These are phyloP conservation scores for Tenthredo livida DNA, from an alignment of 2,888 invertebrate genomes.

Conservation along the genomic window DNA sequence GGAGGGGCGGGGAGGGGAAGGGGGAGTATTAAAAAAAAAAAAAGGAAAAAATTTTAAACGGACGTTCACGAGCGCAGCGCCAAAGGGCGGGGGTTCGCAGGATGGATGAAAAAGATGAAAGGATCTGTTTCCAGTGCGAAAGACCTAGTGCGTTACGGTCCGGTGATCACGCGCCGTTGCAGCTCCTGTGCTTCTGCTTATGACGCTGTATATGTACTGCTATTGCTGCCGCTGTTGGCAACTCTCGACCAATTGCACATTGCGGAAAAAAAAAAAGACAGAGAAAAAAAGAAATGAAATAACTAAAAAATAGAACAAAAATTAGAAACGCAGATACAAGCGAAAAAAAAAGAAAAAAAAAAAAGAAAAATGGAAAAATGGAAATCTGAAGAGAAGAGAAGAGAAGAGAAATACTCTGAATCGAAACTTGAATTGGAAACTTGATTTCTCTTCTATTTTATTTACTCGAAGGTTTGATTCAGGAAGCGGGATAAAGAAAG, in stretches of 20 bases:
- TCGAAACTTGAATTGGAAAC: too few species aligned
- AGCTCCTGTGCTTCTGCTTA: neutral
- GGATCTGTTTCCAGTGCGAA: slow-evolving; percentile 13
- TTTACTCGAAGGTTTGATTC: too few species aligned
- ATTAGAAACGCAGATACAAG: neutral
- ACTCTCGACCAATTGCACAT: slow-evolving; percentile 50
- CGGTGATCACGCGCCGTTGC: neutral
- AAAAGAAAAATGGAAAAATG: neutral
- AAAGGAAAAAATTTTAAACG: slow-evolving; percentile 19
- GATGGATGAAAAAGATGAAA: slow-evolving; percentile 50
- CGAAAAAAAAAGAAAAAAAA: slow-evolving; percentile 4
- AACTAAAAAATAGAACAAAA: slow-evolving; percentile 54
- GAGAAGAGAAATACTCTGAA: neutral
- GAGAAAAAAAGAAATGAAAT: neutral
- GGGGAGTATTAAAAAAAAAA: neutral
- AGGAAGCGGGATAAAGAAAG: too few species aligned
- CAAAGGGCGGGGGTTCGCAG: slow-evolving; percentile 33
- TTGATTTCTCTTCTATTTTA: too few species aligned
- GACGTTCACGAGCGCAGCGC: neutral
- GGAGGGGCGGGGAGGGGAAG: neutral
- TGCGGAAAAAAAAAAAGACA: neutral
- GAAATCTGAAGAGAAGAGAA: too few species aligned
- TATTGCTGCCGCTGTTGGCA: slow-evolving; percentile 48
- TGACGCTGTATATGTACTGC: too few species aligned
- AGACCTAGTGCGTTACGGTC: slow-evolving; percentile 12